phyloP scores from a whole-genome alignment of 2,888 invertebrate species.

The Dicyrtomina minuta region DNA sequence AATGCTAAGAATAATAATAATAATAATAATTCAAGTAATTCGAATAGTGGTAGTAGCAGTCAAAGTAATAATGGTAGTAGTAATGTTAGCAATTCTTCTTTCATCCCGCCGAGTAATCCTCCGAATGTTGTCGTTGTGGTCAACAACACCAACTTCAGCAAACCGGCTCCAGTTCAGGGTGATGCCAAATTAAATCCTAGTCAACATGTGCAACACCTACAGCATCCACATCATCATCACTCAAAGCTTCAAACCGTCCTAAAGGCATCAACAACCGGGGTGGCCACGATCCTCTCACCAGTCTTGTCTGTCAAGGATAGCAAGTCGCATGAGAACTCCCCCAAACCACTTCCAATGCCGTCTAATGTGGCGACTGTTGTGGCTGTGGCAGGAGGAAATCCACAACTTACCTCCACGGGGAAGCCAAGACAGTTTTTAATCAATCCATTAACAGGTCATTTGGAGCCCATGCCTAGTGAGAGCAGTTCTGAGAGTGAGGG shows the following conservation, averaged over 20 bases:
- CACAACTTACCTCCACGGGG: conserved; percentile 57
- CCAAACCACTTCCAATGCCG: background rate
- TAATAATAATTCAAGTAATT: conserved; percentile 16
- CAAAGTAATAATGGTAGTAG: conserved; percentile 5
- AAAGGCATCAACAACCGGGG: conserved; percentile 26
- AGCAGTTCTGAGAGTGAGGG: conserved; percentile 65
- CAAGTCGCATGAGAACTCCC: background rate
- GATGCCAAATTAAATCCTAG: conserved; percentile 38
- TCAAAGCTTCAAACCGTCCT: conserved; percentile 36
- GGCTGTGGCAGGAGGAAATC: conserved; percentile 22
- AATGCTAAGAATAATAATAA: conserved; percentile 30
- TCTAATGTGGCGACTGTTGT: background rate
- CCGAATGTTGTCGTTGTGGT: conserved; percentile 31
- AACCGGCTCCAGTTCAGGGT: conserved; percentile 33
- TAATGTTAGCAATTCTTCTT: conserved; percentile 28
- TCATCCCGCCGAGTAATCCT: conserved; percentile 37
- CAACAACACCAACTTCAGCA: conserved; percentile 29
- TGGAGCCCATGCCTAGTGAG: conserved; percentile 72
- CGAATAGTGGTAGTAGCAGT: conserved; percentile 15
- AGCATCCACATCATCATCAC: conserved; percentile 25
- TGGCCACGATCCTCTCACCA: background rate
- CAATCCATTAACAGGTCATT: conserved; percentile 81
- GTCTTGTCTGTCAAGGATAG: conserved; percentile 14
- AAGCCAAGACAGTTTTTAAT: conserved; percentile 79
- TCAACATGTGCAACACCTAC: conserved; percentile 34